Evolutionary conservation across 2,797 vertebrate species (phyloP).

Genomic region (Tachyglossus aculeatus): DNA sequence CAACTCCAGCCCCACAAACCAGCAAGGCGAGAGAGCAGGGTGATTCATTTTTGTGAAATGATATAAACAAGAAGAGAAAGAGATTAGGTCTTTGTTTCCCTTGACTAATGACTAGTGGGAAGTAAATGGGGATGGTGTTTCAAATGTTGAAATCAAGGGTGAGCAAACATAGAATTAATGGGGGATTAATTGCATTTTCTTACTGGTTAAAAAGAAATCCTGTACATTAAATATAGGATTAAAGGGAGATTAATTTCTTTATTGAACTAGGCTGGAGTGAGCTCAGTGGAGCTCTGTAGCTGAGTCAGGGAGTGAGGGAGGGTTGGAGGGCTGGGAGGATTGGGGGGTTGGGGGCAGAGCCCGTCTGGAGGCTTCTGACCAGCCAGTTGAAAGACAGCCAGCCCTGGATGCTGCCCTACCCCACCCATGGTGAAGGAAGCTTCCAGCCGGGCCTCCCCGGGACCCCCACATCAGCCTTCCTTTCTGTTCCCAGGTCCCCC

Average conservation of each 20-base stretch:
- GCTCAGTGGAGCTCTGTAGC: background rate
- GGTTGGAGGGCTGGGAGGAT: background rate
- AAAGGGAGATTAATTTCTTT: constrained; percentile 12
- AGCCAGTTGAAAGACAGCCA: too few species aligned
- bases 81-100: constrained; percentile 37
- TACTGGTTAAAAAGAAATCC: background rate
- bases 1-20: too few species aligned
- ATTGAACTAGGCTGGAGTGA: background rate
- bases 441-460: too few species aligned
- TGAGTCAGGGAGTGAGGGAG: background rate
- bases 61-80: background rate
- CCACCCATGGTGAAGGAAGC: too few species aligned
- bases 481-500: too few species aligned
- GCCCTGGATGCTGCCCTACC: background rate
- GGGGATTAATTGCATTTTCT: constrained; percentile 39
- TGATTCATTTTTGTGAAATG: background rate
- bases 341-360: background rate
- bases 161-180: constrained; percentile 31
- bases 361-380: too few species aligned
- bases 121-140: constrained; percentile 48
- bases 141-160: constrained; percentile 65
- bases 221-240: constrained; percentile 3
- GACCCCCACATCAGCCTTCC: too few species aligned
- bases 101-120: background rate
- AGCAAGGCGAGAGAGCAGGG: background rate